Base-by-base conservation (phyloP, 2,113 vertebrate species). In the Synodontis membranacea region DNA sequence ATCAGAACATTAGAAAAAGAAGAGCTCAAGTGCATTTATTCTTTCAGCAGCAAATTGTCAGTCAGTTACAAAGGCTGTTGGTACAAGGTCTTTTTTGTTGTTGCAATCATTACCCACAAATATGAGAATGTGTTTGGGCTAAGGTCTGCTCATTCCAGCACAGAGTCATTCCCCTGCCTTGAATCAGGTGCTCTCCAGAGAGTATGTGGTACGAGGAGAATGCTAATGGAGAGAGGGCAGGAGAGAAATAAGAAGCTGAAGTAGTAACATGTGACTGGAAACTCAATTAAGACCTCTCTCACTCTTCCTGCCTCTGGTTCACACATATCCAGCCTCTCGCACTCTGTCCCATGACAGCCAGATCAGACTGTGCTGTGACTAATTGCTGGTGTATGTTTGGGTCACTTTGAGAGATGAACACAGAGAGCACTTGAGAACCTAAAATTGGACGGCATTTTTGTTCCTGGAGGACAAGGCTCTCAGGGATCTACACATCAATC, bases 181-280 rank as follows among this genome's bases (percentile, higher is more conserved):
- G 54, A 76, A 44, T 82, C 68, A 44, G 31, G 74, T 82, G 37
- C 23, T 54, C 37, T 80, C 37, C 58, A 64, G 37, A 88, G 54
- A 68, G 42, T 44, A 17, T 39, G 52, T 44, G 79, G 54, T 60
- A 83, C 79, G 80, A 86, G 79, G 42, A 23, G 46, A 78, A 76
- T 68, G 62, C 60, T 56, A 54, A 75, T 37, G 62, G 58, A 34
- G 79, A 66, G 34, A 62, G 60, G 70, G 44, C 7, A 17, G 60
- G 68, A 83, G 46, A 76, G 50, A 44, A 80, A 58, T n/a, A 34
- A 66, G 64, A 84, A 84, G 83, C 86, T 83, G 82, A 66, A 80
- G 83, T 82, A 39, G 80, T 76, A 82, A 82, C 78, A 62, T 70
- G 86, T 83, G 86, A 87, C 80, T 85, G 74, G 86, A 87, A 89